Evolutionary conservation across 2,113 vertebrate genomes (phyloP).

Genomic region (Motacilla alba): DNA sequence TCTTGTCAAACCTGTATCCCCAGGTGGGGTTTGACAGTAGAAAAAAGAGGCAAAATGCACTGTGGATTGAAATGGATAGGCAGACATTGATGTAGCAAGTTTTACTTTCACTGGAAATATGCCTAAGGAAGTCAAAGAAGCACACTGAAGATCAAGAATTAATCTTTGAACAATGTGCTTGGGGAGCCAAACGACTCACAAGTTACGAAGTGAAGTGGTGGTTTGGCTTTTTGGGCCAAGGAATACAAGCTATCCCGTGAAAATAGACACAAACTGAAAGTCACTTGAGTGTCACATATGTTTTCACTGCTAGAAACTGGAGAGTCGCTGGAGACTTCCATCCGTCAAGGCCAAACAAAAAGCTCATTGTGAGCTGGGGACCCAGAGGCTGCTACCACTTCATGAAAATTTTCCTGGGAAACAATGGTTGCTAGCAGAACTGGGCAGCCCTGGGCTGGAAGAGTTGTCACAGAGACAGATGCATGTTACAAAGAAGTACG

Average conservation of each 20-base stretch:
- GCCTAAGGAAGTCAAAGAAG: background rate
- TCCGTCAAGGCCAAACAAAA: background rate
- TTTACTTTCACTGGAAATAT: background rate
- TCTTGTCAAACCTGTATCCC: background rate
- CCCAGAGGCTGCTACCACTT: background rate
- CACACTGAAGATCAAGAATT: background rate
- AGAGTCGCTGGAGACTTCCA: background rate
- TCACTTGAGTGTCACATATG: background rate
- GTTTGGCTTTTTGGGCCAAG: background rate
- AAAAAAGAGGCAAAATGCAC: background rate
- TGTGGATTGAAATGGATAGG: background rate
- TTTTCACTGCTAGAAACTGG: background rate
- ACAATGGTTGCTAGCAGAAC: background rate
- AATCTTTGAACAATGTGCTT: background rate
- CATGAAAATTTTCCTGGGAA: background rate
- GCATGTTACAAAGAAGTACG: background rate
- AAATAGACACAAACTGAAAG: background rate
- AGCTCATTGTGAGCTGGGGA: background rate
- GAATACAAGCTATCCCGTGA: background rate
- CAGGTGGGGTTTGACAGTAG: background rate
- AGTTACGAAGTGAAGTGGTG: background rate
- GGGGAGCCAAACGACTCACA: background rate
- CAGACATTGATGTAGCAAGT: background rate
- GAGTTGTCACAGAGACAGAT: background rate
- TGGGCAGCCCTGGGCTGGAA: background rate